Base-by-base conservation (phyloP, 2,888 invertebrate species). In the Megastigmus dorsalis region DNA sequence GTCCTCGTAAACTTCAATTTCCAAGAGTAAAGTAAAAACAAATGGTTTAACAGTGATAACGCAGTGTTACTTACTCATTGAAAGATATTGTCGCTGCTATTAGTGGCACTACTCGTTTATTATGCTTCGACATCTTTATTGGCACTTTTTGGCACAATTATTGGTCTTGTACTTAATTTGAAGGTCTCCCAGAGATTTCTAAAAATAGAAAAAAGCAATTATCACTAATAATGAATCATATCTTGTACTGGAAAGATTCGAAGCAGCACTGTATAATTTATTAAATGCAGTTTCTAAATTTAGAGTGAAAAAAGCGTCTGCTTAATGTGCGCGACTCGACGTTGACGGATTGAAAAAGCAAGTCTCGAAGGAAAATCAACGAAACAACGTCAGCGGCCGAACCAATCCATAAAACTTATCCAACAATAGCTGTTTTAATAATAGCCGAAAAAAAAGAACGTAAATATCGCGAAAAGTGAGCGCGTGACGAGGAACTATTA, bases 121-220 rank as follows among this genome's bases (percentile, higher is more conserved):
- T 36, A 13, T 48, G 43, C 30, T 62, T 23, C 9, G 18, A 20
- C 73, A 73, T 67, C 45, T 54, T 67, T 15, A 30, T 43, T 45
- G 33, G 54, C 60, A 45, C 60, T 62, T 66, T 54, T 66, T 70
- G 45, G 52, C 45, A 38, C 48, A 55, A 38, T 36, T 26, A 55
- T 23, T 63, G 28, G 63, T 70, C 45, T 48, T 45, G 1, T n/a
- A 23, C n/a, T 65, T 15, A 57, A 38, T 26, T 43, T 20, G 36
- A 72, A 45, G 50, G n/a, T 52, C 52, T 59, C 48, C 45, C 30
- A 43, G 60, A 30, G 38, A 10, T 38, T 18, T 73, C 73, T 73
- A 73, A 68, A 74, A 74, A 74, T 68, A 68, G 67, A 43, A 60
- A 57, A 68, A 18, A n/a, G 3, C 68, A 38, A 68, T 45, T 66